Evolutionary conservation across 2,888 invertebrate species (phyloP).

Genomic region (Hirtodrosophila confusa): DNA sequence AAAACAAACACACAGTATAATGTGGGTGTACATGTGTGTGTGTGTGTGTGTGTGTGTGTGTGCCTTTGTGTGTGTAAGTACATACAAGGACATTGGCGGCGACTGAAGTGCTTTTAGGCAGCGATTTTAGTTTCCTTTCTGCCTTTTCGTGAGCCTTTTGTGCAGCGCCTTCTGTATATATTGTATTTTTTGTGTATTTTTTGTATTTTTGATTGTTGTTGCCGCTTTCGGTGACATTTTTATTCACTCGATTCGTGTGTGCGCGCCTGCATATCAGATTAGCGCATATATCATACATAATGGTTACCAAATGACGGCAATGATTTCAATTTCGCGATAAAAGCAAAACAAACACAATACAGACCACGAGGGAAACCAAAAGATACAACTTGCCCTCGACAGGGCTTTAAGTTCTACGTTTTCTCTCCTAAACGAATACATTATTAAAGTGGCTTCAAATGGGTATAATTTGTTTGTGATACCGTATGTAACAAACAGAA

Average conservation of each 20-base stretch:
- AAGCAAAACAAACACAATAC: constrained; percentile 23
- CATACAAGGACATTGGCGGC: constrained; percentile 35
- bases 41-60: constrained; percentile 24
- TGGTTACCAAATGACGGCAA: constrained; percentile 75
- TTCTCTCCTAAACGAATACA: too few species aligned
- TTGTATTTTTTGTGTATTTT: constrained; percentile 9
- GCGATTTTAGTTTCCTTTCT: constrained; percentile 66
- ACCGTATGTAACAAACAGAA: too few species aligned
- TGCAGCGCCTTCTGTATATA: constrained; percentile 51
- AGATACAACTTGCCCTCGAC: not conserved
- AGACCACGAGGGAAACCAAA: not conserved
- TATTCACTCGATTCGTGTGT: constrained; percentile 55
- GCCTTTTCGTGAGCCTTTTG: constrained; percentile 54
- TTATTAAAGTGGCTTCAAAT: too few species aligned
- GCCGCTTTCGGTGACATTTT: constrained; percentile 68
- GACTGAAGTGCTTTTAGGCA: constrained; percentile 60
- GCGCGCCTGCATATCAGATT: constrained; percentile 71
- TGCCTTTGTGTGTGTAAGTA: constrained; percentile 16
- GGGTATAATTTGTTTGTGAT: too few species aligned
- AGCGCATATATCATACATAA: constrained; percentile 76
- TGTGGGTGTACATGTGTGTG: constrained; percentile 19
- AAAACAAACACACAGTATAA: constrained; percentile 14
- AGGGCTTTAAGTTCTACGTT: constrained; percentile 1
- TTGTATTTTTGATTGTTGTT: constrained; percentile 55
- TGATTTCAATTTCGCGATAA: constrained; percentile 73